Conservation (phyloP, 2,113 vertebrate species). For the rat (Rattus norvegicus) region GRCr8 NC_086025.1:136426501-136427000, state of each 20-base stretch:
- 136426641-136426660: slow-evolving; percentile 36
- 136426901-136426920: background rate
- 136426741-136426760: slow-evolving; percentile 47
- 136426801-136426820: background rate
- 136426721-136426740: slow-evolving; percentile 20
- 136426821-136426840: background rate
- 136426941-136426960: background rate
- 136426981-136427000: slow-evolving; percentile 38
- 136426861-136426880: background rate
- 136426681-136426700: slow-evolving; percentile 16
- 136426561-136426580: background rate
- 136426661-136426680: background rate
- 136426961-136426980: background rate
- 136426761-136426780: slow-evolving; percentile 52
- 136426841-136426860: background rate
- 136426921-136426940: background rate
- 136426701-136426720: slow-evolving; percentile 11
- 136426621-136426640: slow-evolving; percentile 32
- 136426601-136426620: slow-evolving; percentile 48
- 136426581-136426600: slow-evolving; percentile 28
- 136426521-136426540: background rate
- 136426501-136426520: background rate
- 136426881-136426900: background rate
- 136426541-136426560: background rate
- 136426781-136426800: slow-evolving; percentile 21